A percentile compares a stretch with the other conserved stretches of the same genome.
Conservation (phyloP, 2,113 vertebrate genomes). For the Odocoileus virginianus region DNA sequence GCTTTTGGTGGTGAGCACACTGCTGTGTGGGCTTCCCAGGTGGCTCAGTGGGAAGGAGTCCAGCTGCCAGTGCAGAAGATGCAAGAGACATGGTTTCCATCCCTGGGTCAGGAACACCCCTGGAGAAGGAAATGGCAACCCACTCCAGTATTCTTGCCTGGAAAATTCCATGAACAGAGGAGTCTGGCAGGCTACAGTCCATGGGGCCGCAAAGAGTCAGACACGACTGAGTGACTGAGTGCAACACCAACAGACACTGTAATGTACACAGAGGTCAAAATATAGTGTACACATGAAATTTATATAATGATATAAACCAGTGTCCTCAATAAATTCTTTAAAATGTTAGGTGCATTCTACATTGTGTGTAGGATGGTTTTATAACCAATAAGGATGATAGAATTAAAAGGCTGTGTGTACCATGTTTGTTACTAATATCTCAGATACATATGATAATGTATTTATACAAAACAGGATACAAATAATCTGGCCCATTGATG, state of each 20-base stretch:
- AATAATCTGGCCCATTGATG: not conserved
- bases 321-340: not conserved
- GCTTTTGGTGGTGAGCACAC: not conserved
- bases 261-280: not conserved
- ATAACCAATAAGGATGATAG: not conserved
- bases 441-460: not conserved
- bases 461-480: not conserved
- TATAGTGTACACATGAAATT: not conserved
- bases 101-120: too few relatives aligned
- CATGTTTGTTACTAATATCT: not conserved
- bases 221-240: accelerated
- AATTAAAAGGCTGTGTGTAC: not conserved
- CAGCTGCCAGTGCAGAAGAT: too few relatives aligned
- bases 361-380: not conserved
- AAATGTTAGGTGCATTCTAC: not conserved
- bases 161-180: too few relatives aligned
- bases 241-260: not conserved
- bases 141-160: too few relatives aligned
- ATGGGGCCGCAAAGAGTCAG: too few relatives aligned
- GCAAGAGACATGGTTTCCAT: too few relatives aligned
- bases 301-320: not conserved
- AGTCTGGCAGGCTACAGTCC: too few relatives aligned
- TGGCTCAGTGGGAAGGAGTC: too few relatives aligned
- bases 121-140: too few relatives aligned
- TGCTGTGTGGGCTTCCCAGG: not conserved